Evolutionary conservation across 53 echinoderm and acorn worm genomes (phyloP), one percentile per base, ranked within the genome.

Genomic region (Luidia sarsii): DNA sequence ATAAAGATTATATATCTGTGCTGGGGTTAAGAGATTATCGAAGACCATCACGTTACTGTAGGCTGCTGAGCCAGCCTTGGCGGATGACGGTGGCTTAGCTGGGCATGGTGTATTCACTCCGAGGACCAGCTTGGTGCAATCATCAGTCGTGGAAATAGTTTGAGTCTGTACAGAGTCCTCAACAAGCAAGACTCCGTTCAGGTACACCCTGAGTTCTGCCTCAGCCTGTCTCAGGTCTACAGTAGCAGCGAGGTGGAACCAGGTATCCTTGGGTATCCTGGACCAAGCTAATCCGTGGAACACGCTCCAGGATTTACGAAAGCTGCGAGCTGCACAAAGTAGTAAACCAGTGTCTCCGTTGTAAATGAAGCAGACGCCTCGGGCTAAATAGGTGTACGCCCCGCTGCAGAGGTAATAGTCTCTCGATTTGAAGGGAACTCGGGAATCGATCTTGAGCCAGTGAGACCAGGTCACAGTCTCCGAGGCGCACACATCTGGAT

Each of bases 41-140:
- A 46, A 68, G 1, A 68, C 68, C 30, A 29, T 29, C 46, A 68
- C 28, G 30, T 68, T 48, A 21, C 48, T 46, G 68, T 68, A 68
- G 16, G 68, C 68, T 46, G 68, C 48, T 21, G 68, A 45, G 3
- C n/a, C n/a, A n/a, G n/a, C n/a, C n/a, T n/a, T n/a, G n/a, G n/a
- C n/a, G n/a, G n/a, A n/a, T n/a, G n/a, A n/a, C n/a, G n/a, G n/a
- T n/a, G n/a, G n/a, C n/a, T n/a, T n/a, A n/a, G n/a, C n/a, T 8
- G 5, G 21, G 10, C 48, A 48, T 2, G 68, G 45, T 8, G 43
- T 68, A 3, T 24, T 0, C 13, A 29, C 25, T 22, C 46, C 45
- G 25, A 68, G 48, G 2, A 9, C 10, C 28, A 68, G 31, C 48
- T 15, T 68, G 18, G 68, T 68, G 28, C 68, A 68, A 14, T 8